phyloP scores from a whole-genome alignment of 2,888 invertebrate genomes.

The Ellobium chinense region DNA sequence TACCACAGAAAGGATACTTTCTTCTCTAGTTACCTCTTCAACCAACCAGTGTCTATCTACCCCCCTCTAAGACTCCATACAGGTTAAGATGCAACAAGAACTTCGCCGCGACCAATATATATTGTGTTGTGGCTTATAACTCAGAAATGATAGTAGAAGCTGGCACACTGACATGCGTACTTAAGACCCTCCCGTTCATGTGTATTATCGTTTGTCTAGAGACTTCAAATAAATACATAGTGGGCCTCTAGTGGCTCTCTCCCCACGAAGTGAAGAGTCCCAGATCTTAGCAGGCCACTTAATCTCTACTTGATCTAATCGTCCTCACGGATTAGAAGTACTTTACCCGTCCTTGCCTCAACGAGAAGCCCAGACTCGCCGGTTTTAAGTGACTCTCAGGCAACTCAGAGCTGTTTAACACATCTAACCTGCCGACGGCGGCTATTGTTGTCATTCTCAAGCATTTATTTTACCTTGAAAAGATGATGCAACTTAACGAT shows the following conservation, averaged over 20 bases:
- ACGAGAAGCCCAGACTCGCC: constrained; percentile 1
- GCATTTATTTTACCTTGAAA: not conserved
- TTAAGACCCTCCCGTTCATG: not conserved
- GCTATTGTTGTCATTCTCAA: not conserved
- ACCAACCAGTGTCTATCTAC: too few species aligned
- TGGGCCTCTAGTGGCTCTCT: not conserved
- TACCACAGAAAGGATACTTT: not conserved
- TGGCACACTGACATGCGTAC: not conserved
- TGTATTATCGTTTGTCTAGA: constrained; percentile 12
- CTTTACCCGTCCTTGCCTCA: constrained; percentile 14
- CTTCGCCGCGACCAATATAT: not conserved
- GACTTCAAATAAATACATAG: not conserved
- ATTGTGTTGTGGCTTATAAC: not conserved
- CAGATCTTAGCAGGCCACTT: constrained; percentile 9
- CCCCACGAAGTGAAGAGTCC: not conserved
- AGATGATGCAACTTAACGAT: not conserved
- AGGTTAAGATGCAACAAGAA: too few species aligned
- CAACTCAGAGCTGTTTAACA: not conserved
- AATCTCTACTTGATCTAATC: constrained; percentile 19
- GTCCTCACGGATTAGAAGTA: constrained; percentile 7
- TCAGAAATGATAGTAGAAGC: not conserved
- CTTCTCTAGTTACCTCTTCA: too few species aligned
- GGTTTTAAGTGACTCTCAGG: not conserved
- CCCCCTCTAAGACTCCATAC: too few species aligned
- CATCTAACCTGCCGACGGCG: not conserved